Evolutionary conservation across 2,888 invertebrate genomes (phyloP), one percentile per base, ranked within the genome.

Genomic region (Graphium colonna): DNA sequence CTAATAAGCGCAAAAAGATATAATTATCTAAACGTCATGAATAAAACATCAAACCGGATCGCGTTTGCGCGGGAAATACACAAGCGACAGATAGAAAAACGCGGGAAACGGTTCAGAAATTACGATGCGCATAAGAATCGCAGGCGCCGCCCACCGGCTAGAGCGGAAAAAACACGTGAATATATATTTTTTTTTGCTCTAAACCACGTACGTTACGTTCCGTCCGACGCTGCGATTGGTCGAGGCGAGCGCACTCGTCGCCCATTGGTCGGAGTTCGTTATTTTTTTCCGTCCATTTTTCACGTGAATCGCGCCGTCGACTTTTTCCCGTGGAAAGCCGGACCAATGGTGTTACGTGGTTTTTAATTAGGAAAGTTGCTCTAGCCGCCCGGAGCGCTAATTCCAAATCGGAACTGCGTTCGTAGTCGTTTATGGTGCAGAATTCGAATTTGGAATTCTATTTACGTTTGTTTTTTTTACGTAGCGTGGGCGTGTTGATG

Each of bases 151-250:
- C 78, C 73, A 87, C 84, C 84, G 85, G 86, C 77, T 76, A 73
- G 68, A 71, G 78, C 82, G 82, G 83, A 83, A 88, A 85, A 53
- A 86, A 85, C 84, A 87, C 85, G 83, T 87, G 77, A 83, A 68
- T 36, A 12, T 5, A 36, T 12, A 12, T 36, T 36, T 83, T 21
- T 86, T 87, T 80, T 71, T 79, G 81, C 81, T 79, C 82, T 82
- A 81, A 79, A 73, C 79, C 77, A 85, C 87, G 88, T 88, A 81
- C 79, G 80, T 76, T 75, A 89, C 85, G 82, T 82, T 77, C 74
- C 75, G 71, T 65, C 67, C 62, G 63, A 57, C 54, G 62, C 60
- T 64, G 60, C 64, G 71, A 87, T 87, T 87, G 88, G 89, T 60
- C 74, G 77, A 3, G 4, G 36, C 49, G 63, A 62, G 58, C 49